These are phyloP conservation scores for Gulo gulo DNA, from an alignment of 2,113 vertebrate species.

Conservation along the genomic window DNA sequence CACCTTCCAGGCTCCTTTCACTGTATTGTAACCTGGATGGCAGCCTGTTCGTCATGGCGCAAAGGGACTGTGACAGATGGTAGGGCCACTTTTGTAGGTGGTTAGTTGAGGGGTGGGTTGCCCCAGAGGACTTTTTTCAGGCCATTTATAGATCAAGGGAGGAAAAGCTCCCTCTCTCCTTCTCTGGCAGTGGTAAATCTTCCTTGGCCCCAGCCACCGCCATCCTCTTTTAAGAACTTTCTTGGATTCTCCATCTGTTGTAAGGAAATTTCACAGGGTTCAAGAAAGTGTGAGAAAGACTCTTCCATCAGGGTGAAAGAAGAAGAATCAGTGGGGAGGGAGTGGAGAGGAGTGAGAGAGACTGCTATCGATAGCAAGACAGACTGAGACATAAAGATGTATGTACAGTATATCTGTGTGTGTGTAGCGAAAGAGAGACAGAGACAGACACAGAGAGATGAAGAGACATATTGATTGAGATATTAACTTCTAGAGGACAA, in stretches of 20 bases:
- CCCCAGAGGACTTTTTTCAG: neutral
- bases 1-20: neutral
- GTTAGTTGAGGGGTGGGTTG: neutral
- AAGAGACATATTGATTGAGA: neutral
- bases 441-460: neutral
- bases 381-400: neutral
- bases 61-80: neutral
- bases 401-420: neutral
- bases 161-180: neutral
- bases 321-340: neutral
- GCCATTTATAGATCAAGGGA: neutral
- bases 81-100: neutral
- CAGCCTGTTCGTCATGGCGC: neutral
- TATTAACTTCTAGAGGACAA: neutral
- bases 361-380: neutral
- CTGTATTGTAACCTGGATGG: neutral
- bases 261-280: slow-evolving; percentile 16
- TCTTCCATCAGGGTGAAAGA: neutral
- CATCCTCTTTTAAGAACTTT: neutral
- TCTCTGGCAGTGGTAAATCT: neutral
- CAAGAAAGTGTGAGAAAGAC: slow-evolving; percentile 10
- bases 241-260: slow-evolving; percentile 1
- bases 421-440: neutral
- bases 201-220: neutral
- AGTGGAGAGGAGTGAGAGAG: neutral